A percentile compares a stretch with the other conserved stretches of the same genome.
Evolutionary conservation across 2,113 vertebrate species (phyloP).

Genomic region (Marmota monax): DNA sequence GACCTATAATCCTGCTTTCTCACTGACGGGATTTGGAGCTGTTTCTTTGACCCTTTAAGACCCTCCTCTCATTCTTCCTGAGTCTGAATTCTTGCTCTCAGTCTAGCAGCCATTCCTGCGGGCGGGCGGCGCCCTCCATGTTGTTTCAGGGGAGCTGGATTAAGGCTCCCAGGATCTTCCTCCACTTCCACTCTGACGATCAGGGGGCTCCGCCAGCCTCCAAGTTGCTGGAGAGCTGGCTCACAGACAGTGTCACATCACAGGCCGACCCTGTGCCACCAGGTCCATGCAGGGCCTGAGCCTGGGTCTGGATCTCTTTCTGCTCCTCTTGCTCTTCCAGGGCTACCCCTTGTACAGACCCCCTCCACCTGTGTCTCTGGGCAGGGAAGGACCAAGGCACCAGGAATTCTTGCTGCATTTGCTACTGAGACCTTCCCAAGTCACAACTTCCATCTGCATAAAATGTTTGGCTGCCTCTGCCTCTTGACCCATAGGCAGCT

Average conservation of each 20-base stretch:
- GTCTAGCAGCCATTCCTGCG: background rate
- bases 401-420: background rate
- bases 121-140: too few relatives aligned
- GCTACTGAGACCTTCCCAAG: background rate
- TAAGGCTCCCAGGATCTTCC: background rate
- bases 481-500: background rate
- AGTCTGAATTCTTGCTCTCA: background rate
- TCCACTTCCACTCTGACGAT: background rate
- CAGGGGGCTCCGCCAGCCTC: background rate
- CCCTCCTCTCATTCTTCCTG: background rate
- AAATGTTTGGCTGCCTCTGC: background rate
- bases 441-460: background rate
- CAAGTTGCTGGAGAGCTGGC: background rate
- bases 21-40: background rate
- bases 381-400: background rate
- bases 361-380: background rate
- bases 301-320: background rate
- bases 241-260: too few relatives aligned
- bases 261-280: background rate
- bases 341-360: background rate
- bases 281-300: rapidly evolving
- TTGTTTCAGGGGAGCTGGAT: too few relatives aligned
- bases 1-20: slow-evolving; percentile 53
- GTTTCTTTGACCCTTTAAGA: slow-evolving; percentile 22
- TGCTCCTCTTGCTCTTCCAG: background rate